Evolutionary conservation across 2,113 vertebrate genomes (phyloP), one percentile per base, ranked within the genome.

Genomic region (Toxotes chatareus): DNA sequence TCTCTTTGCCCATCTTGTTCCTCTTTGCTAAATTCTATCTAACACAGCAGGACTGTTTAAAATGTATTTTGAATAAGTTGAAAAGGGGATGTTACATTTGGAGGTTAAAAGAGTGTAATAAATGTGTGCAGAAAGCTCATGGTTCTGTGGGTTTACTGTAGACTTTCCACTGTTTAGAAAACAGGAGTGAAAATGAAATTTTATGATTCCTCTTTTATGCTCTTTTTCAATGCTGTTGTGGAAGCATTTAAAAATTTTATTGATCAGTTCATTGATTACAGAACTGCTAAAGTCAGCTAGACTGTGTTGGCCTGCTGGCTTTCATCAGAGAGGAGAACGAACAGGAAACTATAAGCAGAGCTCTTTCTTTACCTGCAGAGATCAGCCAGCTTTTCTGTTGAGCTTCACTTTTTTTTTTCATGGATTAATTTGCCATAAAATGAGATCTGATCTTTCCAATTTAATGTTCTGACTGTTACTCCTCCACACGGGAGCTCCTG

Each of bases 341-440:
- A 68, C 42, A 36, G 31, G 57, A 44, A 74, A 64, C 12, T 17
- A 47, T 11, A 23, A 7, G 10, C 36, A 4, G 1, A 7, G 36
- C 11, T 51, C 27, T 31, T 11, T 59, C 19, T 71, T 69, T 70
- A 72, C 56, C 57, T 68, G 40, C 76, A 42, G 57, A 61, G 53
- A 73, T 84, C 49, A 17, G 14, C 56, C 49, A 27, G 44, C 8
- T 73, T 80, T 85, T 68, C 65, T 14, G 42, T 46, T 42, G 31
- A 44, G 57, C 44, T 36, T 34, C 23, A 70, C 40, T 63, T 67
- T 40, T 40, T 40, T 86, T 49, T 72, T 85, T 75, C 17, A 72
- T 56, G 57, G 27, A 83, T 76, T 78, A 72, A 88, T 90, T 80
- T 68, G 44, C 73, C 73, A 53, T 75, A 69, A 90, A 90, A 90